Conservation (phyloP, 2,113 vertebrate genomes). For the Anthoscopus minutus region DNA sequence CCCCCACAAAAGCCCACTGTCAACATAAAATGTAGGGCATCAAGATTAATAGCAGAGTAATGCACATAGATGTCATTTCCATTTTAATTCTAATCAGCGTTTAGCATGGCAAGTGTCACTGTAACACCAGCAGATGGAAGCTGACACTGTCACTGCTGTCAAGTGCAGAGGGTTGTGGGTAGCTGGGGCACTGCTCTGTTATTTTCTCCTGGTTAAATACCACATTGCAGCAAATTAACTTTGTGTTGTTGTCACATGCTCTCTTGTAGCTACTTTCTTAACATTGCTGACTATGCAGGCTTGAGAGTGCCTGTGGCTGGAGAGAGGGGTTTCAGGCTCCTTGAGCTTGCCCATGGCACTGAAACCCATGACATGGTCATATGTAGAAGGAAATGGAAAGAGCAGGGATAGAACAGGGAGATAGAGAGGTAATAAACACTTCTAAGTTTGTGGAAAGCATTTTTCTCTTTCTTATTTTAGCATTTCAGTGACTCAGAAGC, state of each 20-base stretch:
- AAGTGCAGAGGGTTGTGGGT: slow-evolving; percentile 14
- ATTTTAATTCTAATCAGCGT: slow-evolving; percentile 52
- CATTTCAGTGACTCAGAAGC: not conserved
- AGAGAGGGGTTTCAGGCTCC: not conserved
- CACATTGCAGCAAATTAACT: slow-evolving; percentile 31
- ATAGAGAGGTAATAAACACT: not conserved
- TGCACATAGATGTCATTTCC: slow-evolving; percentile 45
- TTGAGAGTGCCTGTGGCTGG: not conserved
- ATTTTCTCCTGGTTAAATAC: slow-evolving; percentile 39
- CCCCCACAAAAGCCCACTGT: not conserved
- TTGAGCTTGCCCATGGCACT: not conserved
- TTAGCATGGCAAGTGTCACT: slow-evolving; percentile 52
- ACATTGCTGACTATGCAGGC: not conserved
- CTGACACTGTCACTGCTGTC: slow-evolving; percentile 48
- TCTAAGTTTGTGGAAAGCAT: not conserved
- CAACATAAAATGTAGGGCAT: slow-evolving; percentile 8
- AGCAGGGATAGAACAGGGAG: not conserved
- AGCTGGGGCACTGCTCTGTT: not conserved
- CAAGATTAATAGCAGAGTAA: slow-evolving; percentile 58
- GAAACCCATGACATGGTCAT: not conserved
- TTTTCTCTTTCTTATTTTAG: not conserved
- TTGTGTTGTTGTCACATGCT: slow-evolving; percentile 19
- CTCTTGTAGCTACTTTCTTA: not conserved
- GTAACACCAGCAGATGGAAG: slow-evolving; percentile 36
- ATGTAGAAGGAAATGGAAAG: not conserved